Conservation (phyloP, 2,797 vertebrate species). For the Pseudocheirus occidentalis region DNA sequence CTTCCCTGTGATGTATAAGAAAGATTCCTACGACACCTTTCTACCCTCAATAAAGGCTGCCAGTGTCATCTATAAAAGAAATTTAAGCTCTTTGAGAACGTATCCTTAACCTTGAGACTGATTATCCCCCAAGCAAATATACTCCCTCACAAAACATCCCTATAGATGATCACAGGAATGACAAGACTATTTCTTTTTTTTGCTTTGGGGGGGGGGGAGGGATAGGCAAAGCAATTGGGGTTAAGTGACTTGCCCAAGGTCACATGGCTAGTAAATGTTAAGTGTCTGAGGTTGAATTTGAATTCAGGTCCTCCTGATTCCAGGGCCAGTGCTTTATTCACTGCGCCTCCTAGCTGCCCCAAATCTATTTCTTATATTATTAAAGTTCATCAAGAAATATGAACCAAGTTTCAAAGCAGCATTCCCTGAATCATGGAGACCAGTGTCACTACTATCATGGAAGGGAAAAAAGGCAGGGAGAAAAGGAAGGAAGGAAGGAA, state of each 20-base stretch:
- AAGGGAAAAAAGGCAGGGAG: not conserved
- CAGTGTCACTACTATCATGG: not conserved
- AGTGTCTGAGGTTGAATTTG: no score
- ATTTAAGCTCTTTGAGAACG: not conserved
- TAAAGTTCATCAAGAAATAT: slow-evolving; percentile 28
- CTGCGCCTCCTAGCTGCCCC: not conserved
- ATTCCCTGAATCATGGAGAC: not conserved
- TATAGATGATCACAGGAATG: not conserved
- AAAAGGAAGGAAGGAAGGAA: no score
- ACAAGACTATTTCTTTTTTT: not conserved
- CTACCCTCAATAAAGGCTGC: not conserved
- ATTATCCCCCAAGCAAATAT: not conserved
- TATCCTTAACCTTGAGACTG: not conserved
- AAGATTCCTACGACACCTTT: not conserved
- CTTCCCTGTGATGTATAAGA: not conserved
- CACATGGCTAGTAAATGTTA: no score
- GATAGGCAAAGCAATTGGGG: no score
- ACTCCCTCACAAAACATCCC: not conserved
- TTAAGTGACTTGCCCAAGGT: no score
- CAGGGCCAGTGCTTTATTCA: no score
- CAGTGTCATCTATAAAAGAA: slow-evolving; percentile 7
- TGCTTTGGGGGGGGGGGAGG: no score
- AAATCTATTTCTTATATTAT: not conserved
- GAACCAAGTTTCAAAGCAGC: not conserved
- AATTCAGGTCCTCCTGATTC: no score